Percentiles rank a stretch among this genome's conserved stretches.
Conservation (phyloP, 2,888 invertebrate species). For the Allacma fusca region DNA sequence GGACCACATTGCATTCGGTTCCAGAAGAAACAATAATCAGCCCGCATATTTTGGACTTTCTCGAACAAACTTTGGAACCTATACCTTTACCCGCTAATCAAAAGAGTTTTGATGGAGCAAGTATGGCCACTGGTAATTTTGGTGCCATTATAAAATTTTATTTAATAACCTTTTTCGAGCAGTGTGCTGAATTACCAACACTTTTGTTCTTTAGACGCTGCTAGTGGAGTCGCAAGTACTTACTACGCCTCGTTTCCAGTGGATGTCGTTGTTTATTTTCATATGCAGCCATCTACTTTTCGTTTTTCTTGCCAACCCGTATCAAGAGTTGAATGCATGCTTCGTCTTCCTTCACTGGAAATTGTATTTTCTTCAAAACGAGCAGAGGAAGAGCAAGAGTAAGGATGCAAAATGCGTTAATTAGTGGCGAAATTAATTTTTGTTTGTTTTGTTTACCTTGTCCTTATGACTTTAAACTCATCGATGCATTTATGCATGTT, state of each 20-base stretch:
- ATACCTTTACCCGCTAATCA: conserved; percentile 72
- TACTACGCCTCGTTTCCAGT: conserved; percentile 93
- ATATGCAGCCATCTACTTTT: conserved; percentile 97
- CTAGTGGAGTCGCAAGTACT: conserved; percentile 58
- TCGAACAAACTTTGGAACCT: conserved; percentile 96
- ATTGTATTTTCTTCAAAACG: conserved; percentile 95
- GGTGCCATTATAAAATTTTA: neutral
- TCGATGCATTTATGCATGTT: no score
- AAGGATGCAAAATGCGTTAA: conserved; percentile 33
- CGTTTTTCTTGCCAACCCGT: conserved; percentile 95
- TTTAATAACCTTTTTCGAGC: no score
- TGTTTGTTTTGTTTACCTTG: no score
- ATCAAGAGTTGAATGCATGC: conserved; percentile 93
- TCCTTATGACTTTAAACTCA: no score
- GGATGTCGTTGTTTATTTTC: conserved; percentile 97
- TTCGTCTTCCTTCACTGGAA: conserved; percentile 94
- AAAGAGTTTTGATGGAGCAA: conserved; percentile 54
- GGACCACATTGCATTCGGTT: conserved; percentile 96
- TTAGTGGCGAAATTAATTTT: no score
- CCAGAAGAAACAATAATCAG: conserved; percentile 98
- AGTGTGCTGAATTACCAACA: no score
- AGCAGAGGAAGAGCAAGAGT: conserved; percentile 73
- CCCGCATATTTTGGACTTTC: conserved; percentile 94
- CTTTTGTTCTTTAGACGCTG: conserved; percentile 56
- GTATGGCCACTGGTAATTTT: conserved; percentile 52